Evolutionary conservation across 2,113 vertebrate species (phyloP).

Genomic region (Oriolus oriolus): DNA sequence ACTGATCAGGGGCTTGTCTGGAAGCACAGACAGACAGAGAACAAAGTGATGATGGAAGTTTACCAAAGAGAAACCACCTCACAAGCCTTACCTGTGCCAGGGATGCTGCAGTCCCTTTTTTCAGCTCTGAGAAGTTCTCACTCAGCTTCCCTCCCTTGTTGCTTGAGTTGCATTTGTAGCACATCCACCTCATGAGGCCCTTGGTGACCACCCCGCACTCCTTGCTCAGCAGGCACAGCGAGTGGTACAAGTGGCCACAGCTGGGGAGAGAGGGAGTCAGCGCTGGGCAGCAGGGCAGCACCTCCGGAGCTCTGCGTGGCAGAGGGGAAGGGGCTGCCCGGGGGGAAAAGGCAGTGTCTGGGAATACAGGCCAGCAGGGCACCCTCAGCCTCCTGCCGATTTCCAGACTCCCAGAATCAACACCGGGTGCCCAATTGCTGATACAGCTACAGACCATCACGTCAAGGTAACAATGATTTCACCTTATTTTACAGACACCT

Average conservation of each 20-base stretch:
- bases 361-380: not conserved
- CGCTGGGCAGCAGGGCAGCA: not conserved
- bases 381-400: not conserved
- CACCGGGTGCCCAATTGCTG: not conserved
- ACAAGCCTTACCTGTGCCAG: conserved; percentile 81
- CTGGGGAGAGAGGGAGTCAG: conserved; percentile 65
- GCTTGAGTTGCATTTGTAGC: conserved; percentile 89
- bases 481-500: not conserved
- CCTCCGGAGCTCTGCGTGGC: not conserved
- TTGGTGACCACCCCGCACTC: conserved; percentile 71
- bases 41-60: fast-evolving
- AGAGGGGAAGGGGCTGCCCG: not conserved
- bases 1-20: not conserved
- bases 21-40: not conserved
- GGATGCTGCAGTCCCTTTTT: conserved; percentile 67
- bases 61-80: not conserved
- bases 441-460: not conserved
- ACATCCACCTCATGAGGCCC: conserved; percentile 82
- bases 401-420: not conserved
- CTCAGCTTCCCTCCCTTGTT: conserved; percentile 77
- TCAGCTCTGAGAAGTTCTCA: conserved; percentile 62
- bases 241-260: conserved; percentile 95
- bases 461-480: not conserved
- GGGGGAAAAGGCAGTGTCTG: not conserved
- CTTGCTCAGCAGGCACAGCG: conserved; percentile 89